These are phyloP conservation scores for Crypturellus undulatus DNA, from an alignment of 2,113 vertebrate species.

Conservation along the genomic window DNA sequence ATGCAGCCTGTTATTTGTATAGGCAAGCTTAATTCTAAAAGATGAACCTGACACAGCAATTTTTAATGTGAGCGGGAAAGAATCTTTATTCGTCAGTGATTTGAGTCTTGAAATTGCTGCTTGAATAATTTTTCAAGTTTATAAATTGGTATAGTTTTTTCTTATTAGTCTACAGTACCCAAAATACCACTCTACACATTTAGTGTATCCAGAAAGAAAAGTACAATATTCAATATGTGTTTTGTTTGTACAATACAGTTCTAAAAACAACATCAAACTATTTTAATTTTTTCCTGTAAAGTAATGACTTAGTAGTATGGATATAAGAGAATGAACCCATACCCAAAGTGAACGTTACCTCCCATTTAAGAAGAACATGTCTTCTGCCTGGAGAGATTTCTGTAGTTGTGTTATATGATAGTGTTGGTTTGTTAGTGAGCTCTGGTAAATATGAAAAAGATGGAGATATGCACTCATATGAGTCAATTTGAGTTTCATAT, in stretches of 20 bases:
- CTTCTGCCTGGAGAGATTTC: conserved; percentile 56
- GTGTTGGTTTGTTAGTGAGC: conserved; percentile 45
- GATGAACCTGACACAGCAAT: too few relatives aligned
- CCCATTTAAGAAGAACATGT: conserved; percentile 56
- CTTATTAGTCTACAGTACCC: not conserved
- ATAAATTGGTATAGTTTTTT: not conserved
- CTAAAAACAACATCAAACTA: not conserved
- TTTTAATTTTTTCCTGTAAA: not conserved
- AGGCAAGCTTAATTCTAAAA: not conserved
- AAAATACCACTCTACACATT: not conserved
- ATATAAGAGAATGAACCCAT: not conserved
- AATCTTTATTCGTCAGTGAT: not conserved
- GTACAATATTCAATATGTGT: not conserved
- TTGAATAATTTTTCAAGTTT: not conserved
- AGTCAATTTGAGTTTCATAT: not conserved
- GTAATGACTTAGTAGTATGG: not conserved
- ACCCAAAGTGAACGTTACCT: conserved; percentile 13
- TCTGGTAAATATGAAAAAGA: conserved; percentile 32
- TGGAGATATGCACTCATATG: not conserved
- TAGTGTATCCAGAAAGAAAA: not conserved
- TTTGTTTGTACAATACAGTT: not conserved
- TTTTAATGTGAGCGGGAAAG: not conserved
- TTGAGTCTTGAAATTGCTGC: not conserved
- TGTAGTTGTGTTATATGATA: conserved; percentile 34
- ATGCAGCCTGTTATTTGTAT: not conserved